Percentiles rank a stretch among this genome's conserved stretches.
phyloP scores from a whole-genome alignment of 2,888 invertebrate genomes.

The Tiliacea citrago region DNA sequence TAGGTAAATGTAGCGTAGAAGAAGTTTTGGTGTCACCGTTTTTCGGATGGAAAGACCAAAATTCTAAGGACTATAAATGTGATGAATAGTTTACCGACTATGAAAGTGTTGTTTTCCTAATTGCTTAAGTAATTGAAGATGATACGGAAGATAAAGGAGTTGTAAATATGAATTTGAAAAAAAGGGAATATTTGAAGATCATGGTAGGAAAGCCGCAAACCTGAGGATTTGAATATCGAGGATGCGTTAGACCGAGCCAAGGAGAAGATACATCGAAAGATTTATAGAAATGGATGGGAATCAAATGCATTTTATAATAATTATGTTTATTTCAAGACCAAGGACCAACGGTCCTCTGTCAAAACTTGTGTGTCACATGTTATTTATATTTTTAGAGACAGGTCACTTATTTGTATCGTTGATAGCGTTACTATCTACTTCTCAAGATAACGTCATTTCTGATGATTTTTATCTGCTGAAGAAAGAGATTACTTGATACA shows the following conservation, averaged over 20 bases:
- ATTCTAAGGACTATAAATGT: conserved; percentile 35
- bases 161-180: conserved; percentile 36
- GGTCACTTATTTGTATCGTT: not conserved
- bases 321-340: not conserved
- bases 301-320: conserved; percentile 16
- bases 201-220: not conserved
- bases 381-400: conserved; percentile 27
- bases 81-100: conserved; percentile 42
- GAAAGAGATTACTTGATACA: conserved; percentile 55
- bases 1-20: conserved; percentile 70
- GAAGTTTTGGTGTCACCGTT: conserved; percentile 61
- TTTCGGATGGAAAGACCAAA: conserved; percentile 35
- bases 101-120: conserved; percentile 35
- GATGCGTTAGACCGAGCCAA: not conserved
- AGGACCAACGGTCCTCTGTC: not conserved
- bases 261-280: conserved; percentile 23
- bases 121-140: conserved; percentile 23
- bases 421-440: conserved; percentile 6
- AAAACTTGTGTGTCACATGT: conserved; percentile 39
- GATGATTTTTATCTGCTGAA: not conserved
- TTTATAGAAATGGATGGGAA: not conserved
- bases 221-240: conserved; percentile 2
- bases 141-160: not conserved
- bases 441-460: not conserved
- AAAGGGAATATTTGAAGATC: conserved; percentile 30